These are phyloP conservation scores for Albula goreensis DNA, from an alignment of 2,113 vertebrate genomes.

Conservation along the genomic window DNA sequence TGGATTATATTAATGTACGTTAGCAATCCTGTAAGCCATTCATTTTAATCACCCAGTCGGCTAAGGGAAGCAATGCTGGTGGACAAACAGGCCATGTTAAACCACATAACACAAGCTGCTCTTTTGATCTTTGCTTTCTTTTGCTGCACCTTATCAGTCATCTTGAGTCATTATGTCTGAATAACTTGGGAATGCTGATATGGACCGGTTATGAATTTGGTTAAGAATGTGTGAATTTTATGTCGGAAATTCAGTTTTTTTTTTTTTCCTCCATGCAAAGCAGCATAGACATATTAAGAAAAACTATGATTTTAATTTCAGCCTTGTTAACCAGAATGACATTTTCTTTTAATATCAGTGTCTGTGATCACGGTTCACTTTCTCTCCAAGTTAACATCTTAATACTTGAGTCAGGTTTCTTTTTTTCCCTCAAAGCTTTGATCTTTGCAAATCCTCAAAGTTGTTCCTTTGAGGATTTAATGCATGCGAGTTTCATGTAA, in stretches of 20 bases:
- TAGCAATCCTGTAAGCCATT: background rate
- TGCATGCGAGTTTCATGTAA: background rate
- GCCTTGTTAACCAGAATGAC: background rate
- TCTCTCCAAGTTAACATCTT: background rate
- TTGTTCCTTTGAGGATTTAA: background rate
- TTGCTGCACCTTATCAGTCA: too few species aligned
- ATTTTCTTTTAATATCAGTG: background rate
- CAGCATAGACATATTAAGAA: background rate
- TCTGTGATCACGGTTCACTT: background rate
- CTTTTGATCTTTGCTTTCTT: background rate
- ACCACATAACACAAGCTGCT: background rate
- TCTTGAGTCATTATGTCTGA: background rate
- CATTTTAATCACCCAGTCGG: background rate
- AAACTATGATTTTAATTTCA: background rate
- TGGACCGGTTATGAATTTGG: background rate
- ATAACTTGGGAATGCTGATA: background rate
- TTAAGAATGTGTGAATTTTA: background rate
- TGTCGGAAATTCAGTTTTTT: background rate
- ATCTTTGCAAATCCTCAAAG: background rate
- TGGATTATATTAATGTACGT: conserved; percentile 9
- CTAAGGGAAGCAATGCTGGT: background rate
- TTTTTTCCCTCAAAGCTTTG: background rate
- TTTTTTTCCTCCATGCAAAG: background rate
- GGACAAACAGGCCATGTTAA: background rate
- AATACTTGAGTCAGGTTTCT: background rate